Evolutionary conservation across 2,797 vertebrate species (phyloP), one percentile per base, ranked within the genome.

Genomic region (Labroides dimidiatus): DNA sequence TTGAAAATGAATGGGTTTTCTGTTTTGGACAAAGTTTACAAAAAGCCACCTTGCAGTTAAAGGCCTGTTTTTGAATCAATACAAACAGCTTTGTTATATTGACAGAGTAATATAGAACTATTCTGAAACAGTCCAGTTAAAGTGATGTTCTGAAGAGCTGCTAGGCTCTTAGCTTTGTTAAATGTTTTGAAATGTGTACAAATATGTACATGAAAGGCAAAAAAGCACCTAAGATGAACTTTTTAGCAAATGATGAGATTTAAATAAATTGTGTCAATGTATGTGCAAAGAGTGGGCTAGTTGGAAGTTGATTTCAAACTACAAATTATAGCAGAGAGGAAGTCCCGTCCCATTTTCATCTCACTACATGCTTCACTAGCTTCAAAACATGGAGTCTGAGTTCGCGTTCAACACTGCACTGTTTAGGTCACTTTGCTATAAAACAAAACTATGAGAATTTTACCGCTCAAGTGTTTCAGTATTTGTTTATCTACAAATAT

Each of bases 261-360:
- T 61, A 2, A 69, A 55, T 62, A 72, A 77, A 71, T 43, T 73
- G 72, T 37, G 53, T 47, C 67, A 45, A 49, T 43, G 86, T 85
- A 93, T 87, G 87, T 75, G 53, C 72, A 33, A 82, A 81, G 24
- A 68, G 77, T 56, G 71, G 78, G 82, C 43, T 27, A 17, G 66
- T 63, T 19, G 83, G 48, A 86, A 84, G 87, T 89, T 14, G 56
- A 49, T 51, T 70, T 60, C 16, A 51, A 64, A 78, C 55, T 10
- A 2, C 15, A 62, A 53, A 69, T 51, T 3, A 54, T 72, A 20
- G 37, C 39, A 23, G 36, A 69, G 27, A 4, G n/a, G 52, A 48
- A 39, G 58, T 44, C 66, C 36, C 4, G 14, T 23, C 39, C 43
- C 8, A 0, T 54, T 83, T 58, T 55, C 17, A 21, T n/a, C 0